phyloP scores from a whole-genome alignment of 92 coral and sea anemone genomes.

The Muricea muricata region DNA sequence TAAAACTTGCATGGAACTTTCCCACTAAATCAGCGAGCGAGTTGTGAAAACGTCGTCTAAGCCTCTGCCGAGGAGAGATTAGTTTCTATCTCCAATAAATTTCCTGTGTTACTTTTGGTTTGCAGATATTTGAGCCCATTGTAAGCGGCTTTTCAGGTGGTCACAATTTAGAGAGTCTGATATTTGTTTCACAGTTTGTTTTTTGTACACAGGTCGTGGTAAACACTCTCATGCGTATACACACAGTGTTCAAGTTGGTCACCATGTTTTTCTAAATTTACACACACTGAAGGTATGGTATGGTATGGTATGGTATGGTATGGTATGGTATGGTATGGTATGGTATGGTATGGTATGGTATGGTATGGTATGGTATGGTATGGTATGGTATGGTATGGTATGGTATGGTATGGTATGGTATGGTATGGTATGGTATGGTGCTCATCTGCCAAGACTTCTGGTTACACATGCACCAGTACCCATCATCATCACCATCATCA shows the following conservation, averaged over 20 bases:
- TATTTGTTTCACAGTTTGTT: too few relatives aligned
- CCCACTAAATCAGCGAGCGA: too few relatives aligned
- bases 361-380: neutral
- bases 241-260: conserved; percentile 95
- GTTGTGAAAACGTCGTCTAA: too few relatives aligned
- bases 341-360: neutral
- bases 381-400: too few relatives aligned
- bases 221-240: conserved; percentile 98
- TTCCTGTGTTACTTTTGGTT: too few relatives aligned
- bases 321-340: neutral
- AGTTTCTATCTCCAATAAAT: too few relatives aligned
- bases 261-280: conserved; percentile 94
- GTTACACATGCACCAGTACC: neutral
- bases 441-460: too few relatives aligned
- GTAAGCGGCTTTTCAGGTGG: too few relatives aligned
- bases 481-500: neutral
- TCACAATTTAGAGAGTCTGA: too few relatives aligned
- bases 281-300: conserved; percentile 84
- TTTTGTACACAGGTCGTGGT: conserved; percentile 99
- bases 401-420: neutral
- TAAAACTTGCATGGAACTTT: too few relatives aligned
- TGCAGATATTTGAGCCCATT: too few relatives aligned
- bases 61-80: too few relatives aligned
- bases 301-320: neutral
- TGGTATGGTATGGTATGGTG: neutral